These are phyloP conservation scores for Calameuta idolon DNA, from an alignment of 2,888 invertebrate species.

Conservation along the genomic window DNA sequence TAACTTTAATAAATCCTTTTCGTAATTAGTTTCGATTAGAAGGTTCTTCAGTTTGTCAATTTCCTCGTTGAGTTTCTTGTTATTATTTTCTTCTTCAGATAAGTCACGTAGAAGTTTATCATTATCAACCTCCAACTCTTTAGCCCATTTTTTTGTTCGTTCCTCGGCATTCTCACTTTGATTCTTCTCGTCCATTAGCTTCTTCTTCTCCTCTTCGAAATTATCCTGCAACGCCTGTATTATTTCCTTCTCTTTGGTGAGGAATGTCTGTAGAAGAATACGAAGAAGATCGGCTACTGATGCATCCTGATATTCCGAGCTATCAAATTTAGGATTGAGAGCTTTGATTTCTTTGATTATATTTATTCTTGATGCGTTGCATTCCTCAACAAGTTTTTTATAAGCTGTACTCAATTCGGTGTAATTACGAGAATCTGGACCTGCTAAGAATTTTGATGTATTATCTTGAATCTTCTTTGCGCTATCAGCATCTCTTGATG, in stretches of 20 bases:
- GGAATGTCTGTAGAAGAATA: constrained; percentile 47
- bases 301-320: constrained; percentile 13
- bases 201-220: constrained; percentile 39
- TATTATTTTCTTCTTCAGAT: constrained; percentile 36
- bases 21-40: constrained; percentile 46
- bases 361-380: constrained; percentile 27
- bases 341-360: constrained; percentile 54
- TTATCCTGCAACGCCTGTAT: constrained; percentile 40
- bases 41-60: constrained; percentile 41
- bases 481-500: background rate
- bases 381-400: constrained; percentile 49
- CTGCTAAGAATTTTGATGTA: background rate
- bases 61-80: constrained; percentile 30
- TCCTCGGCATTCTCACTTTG: constrained; percentile 51
- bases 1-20: constrained; percentile 48
- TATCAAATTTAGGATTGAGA: constrained; percentile 33
- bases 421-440: background rate
- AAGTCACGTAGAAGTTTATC: constrained; percentile 54
- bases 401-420: background rate
- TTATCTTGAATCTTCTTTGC: background rate
- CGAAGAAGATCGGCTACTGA: constrained; percentile 47
- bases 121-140: constrained; percentile 55
- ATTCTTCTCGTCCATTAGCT: constrained; percentile 48
- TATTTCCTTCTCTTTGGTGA: constrained; percentile 56
- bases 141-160: constrained; percentile 46